These are phyloP conservation scores for Cladorhizidae sp. DNA, from an alignment of 37 sponge, comb jelly and placozoan genomes.

Conservation along the genomic window DNA sequence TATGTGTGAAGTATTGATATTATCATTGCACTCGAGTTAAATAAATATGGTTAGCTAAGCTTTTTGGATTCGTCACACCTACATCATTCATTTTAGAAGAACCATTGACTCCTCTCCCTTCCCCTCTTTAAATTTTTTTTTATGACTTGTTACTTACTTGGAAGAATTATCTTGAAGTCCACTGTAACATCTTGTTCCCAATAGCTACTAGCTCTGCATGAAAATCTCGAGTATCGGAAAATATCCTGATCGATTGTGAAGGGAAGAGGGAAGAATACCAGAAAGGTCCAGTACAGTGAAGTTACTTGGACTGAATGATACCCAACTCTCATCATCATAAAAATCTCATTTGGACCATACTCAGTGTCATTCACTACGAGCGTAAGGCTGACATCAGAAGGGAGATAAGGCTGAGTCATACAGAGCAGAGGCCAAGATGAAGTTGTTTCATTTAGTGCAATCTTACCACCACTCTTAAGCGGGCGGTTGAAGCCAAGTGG, in stretches of 20 bases:
- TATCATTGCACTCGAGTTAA: too few species aligned
- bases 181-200: constrained; percentile 4
- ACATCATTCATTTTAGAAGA: too few species aligned
- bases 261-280: too few species aligned
- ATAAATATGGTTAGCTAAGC: too few species aligned
- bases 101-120: too few species aligned
- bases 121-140: too few species aligned
- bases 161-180: constrained; percentile 3
- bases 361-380: not conserved
- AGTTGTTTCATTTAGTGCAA: not conserved
- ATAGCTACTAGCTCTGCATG: not conserved
- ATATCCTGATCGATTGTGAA: not conserved
- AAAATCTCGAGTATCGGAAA: not conserved
- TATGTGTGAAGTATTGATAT: too few species aligned
- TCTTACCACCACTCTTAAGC: not conserved
- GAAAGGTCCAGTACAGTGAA: too few species aligned
- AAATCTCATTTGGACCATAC: not conserved
- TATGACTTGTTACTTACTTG: not conserved
- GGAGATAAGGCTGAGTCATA: not conserved
- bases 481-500: constrained; percentile 1
- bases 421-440: not conserved
- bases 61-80: too few species aligned
- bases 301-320: too few species aligned
- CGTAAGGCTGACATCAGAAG: not conserved
- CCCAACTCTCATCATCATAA: not conserved